These are phyloP conservation scores for Eueides isabella DNA, from an alignment of 1,140 invertebrate genomes.

Conservation along the genomic window DNA sequence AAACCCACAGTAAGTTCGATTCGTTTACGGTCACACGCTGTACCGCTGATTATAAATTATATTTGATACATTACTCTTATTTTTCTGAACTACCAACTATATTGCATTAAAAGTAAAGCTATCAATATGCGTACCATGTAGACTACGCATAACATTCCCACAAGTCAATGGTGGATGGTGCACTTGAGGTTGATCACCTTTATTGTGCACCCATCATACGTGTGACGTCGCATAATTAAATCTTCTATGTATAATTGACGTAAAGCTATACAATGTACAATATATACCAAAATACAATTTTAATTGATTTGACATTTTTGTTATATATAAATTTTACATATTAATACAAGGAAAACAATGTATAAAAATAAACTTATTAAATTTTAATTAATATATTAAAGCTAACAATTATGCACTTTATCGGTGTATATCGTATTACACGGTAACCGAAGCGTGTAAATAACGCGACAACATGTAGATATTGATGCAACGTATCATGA, in stretches of 20 bases:
- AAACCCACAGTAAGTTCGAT: too few relatives aligned
- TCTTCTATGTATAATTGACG: not conserved
- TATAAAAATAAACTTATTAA: not conserved
- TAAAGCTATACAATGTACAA: not conserved
- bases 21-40: too few relatives aligned
- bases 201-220: constrained; percentile 39
- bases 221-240: constrained; percentile 40
- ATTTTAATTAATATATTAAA: not conserved
- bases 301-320: too few relatives aligned
- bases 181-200: constrained; percentile 44
- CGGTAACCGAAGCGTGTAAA: constrained; percentile 55
- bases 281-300: too few relatives aligned
- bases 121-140: constrained; percentile 32
- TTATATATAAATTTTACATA: too few relatives aligned
- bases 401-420: not conserved
- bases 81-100: not conserved
- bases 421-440: constrained; percentile 32
- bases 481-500: constrained; percentile 50
- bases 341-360: too few relatives aligned
- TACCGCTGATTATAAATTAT: too few relatives aligned
- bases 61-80: too few relatives aligned
- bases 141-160: constrained; percentile 39
- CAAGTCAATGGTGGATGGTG: constrained; percentile 28
- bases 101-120: not conserved
- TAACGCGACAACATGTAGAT: constrained; percentile 41